phyloP scores from a whole-genome alignment of 2,113 vertebrate species.

The Xiphophorus couchianus region DNA sequence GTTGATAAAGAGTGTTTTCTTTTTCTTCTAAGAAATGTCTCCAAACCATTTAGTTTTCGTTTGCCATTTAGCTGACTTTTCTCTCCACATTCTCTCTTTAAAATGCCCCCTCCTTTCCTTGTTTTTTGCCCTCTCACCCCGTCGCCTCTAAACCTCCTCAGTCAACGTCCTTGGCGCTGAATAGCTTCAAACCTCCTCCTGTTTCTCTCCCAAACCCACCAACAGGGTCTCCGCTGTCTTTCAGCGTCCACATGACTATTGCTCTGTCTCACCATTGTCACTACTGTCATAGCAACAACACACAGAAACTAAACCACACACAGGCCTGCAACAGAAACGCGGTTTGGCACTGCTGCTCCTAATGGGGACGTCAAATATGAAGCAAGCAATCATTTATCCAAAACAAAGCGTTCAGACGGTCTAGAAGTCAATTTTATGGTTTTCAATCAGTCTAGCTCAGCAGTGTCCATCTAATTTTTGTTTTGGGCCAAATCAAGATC shows the following conservation, averaged over 20 bases:
- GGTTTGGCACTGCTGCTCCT: constrained; percentile 27
- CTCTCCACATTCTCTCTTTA: background rate
- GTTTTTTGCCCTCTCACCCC: constrained; percentile 54
- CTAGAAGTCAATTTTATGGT: background rate
- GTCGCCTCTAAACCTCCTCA: constrained; percentile 35
- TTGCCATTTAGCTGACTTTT: background rate
- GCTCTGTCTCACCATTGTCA: constrained; percentile 64
- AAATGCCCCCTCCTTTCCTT: constrained; percentile 46
- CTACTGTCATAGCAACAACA: constrained; percentile 72
- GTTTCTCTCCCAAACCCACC: constrained; percentile 24
- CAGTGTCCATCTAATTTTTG: too few relatives aligned
- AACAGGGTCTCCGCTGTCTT: constrained; percentile 17
- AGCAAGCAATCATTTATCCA: constrained; percentile 7
- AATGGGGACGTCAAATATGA: constrained; percentile 19
- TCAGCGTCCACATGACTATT: constrained; percentile 31
- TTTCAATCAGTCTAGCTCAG: background rate
- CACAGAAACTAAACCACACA: constrained; percentile 56
- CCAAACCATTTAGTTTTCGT: background rate
- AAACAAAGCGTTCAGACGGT: constrained; percentile 23
- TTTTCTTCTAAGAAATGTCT: constrained; percentile 12
- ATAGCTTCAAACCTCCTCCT: constrained; percentile 37
- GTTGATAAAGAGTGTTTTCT: background rate
- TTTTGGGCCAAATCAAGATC: too few relatives aligned
- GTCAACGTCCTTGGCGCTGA: constrained; percentile 46
- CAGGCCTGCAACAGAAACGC: constrained; percentile 54